Percentiles rank a stretch among this genome's conserved stretches.
Conservation (phyloP, 2,797 vertebrate genomes). For the Salarias fasciatus region DNA sequence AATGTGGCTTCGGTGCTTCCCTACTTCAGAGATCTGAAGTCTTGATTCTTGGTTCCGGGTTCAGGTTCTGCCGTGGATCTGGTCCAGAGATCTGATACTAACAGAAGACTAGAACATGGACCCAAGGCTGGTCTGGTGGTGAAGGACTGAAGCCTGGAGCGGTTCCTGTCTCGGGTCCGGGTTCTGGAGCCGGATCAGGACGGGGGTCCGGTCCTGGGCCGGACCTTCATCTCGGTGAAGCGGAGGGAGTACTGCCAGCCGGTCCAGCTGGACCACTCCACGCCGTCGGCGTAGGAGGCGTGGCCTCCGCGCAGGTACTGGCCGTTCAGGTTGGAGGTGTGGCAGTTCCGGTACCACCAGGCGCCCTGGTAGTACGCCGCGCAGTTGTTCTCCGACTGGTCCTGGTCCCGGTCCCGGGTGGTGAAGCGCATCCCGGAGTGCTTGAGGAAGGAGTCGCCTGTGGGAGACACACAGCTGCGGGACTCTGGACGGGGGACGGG, state of each 20-base stretch:
- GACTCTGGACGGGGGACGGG: too few relatives aligned
- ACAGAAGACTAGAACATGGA: too few relatives aligned
- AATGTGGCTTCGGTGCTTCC: too few relatives aligned
- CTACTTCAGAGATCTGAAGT: too few relatives aligned
- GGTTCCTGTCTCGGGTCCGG: slow-evolving; percentile 3
- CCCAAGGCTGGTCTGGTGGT: too few relatives aligned
- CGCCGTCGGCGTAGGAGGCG: slow-evolving; percentile 92
- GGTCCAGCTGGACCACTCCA: slow-evolving; percentile 97
- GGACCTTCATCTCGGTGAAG: slow-evolving; percentile 95
- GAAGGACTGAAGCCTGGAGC: too few relatives aligned
- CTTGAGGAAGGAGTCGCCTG: slow-evolving; percentile 92
- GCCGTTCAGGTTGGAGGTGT: slow-evolving; percentile 97
- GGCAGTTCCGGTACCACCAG: slow-evolving; percentile 98
- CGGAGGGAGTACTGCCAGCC: slow-evolving; percentile 97
- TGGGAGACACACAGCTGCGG: neutral
- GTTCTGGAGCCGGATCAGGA: too few relatives aligned
- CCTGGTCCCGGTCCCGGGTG: slow-evolving; percentile 93
- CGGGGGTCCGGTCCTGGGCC: slow-evolving; percentile 66
- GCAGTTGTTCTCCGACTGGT: slow-evolving; percentile 97
- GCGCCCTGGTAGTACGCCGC: slow-evolving; percentile 93
- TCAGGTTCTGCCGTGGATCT: too few relatives aligned
- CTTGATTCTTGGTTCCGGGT: too few relatives aligned
- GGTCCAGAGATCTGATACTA: too few relatives aligned
- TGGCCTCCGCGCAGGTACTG: slow-evolving; percentile 93
- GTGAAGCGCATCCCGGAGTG: slow-evolving; percentile 96